These are phyloP conservation scores for Apotomis betuletana DNA, from an alignment of 2,888 invertebrate genomes.

Conservation along the genomic window DNA sequence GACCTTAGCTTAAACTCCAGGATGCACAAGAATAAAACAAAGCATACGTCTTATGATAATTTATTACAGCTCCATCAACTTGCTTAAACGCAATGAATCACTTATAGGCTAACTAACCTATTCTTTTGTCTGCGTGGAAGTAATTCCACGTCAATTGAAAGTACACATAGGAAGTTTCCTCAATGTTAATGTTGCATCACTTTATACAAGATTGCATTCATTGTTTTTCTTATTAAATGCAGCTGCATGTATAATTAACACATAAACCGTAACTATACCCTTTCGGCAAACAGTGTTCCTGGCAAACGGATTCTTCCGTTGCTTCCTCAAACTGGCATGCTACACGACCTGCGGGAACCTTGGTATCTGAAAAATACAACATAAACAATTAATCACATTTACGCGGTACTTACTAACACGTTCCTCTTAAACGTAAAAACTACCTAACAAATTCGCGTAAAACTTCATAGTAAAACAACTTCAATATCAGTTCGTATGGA, in stretches of 20 bases:
- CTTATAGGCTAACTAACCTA: constrained; percentile 2
- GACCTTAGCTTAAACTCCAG: constrained; percentile 21
- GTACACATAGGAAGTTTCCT: neutral
- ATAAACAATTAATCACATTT: neutral
- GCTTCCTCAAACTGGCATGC: constrained; percentile 63
- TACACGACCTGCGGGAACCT: constrained; percentile 53
- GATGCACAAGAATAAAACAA: constrained; percentile 22
- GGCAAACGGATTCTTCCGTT: constrained; percentile 63
- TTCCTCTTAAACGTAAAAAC: too few relatives aligned
- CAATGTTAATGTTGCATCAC: constrained; percentile 13
- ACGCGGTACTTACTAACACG: too few relatives aligned
- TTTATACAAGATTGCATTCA: constrained; percentile 13
- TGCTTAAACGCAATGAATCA: constrained; percentile 27
- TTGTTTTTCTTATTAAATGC: constrained; percentile 56
- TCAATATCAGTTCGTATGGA: too few relatives aligned
- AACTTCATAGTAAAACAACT: too few relatives aligned
- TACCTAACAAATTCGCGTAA: too few relatives aligned
- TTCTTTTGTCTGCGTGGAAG: constrained; percentile 10
- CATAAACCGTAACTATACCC: constrained; percentile 75
- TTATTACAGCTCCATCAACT: constrained; percentile 13
- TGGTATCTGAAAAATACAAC: constrained; percentile 22
- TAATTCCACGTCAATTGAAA: constrained; percentile 4
- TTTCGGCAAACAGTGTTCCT: constrained; percentile 71
- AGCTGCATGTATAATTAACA: constrained; percentile 67
- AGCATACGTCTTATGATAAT: constrained; percentile 10